Evolutionary conservation across 1,140 invertebrate genomes (phyloP).

Genomic region (Drosophila pallidifrons): DNA sequence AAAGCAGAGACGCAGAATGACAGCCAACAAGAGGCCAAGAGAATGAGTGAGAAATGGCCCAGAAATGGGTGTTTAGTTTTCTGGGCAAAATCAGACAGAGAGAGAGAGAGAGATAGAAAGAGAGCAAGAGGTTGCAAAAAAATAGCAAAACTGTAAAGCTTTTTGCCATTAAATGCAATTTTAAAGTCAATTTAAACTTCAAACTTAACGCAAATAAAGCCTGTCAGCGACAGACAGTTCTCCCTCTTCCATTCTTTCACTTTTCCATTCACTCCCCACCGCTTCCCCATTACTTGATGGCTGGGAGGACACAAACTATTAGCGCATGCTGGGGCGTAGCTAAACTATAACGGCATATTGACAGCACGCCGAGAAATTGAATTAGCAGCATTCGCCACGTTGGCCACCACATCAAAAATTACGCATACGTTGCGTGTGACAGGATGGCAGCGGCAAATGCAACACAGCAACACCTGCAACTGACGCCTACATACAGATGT

Average conservation of each 20-base stretch:
- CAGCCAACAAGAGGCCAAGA: conserved; percentile 33
- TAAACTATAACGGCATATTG: conserved; percentile 64
- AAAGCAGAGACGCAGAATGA: conserved; percentile 56
- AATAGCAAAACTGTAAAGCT: conserved; percentile 30
- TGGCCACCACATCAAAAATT: conserved; percentile 57
- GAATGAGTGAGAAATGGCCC: conserved; percentile 30
- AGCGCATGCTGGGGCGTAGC: conserved; percentile 15
- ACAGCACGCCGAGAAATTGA: conserved; percentile 71
- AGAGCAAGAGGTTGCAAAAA: conserved; percentile 18
- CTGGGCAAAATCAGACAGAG: neutral
- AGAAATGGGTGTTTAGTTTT: conserved; percentile 27
- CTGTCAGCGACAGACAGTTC: conserved; percentile 62
- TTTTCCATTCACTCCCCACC: neutral
- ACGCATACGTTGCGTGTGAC: conserved; percentile 64
- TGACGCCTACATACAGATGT: conserved; percentile 18
- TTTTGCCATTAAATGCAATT: conserved; percentile 76
- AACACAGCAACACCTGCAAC: conserved; percentile 24
- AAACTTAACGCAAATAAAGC: conserved; percentile 74
- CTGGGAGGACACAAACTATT: conserved; percentile 9
- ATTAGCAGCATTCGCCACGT: conserved; percentile 65
- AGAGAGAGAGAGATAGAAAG: conserved; percentile 10
- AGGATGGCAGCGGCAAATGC: conserved; percentile 9
- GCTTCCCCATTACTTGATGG: too few relatives aligned
- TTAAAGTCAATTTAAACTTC: conserved; percentile 76
- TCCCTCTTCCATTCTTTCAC: neutral